Base-by-base conservation (phyloP, 2,888 invertebrate species). In the Drosophila ustulata region DNA sequence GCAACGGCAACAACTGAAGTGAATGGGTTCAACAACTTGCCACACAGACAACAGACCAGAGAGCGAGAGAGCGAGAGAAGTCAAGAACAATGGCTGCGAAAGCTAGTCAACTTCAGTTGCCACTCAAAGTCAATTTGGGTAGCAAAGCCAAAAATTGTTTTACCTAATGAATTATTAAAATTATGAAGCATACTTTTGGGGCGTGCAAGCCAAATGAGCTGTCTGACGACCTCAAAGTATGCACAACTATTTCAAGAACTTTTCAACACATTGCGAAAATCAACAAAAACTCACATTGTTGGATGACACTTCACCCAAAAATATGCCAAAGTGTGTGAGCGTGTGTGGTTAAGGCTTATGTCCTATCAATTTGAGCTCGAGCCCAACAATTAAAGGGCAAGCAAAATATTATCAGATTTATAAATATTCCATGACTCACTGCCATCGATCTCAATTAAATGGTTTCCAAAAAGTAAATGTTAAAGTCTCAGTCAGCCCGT, bases 81-180 rank as follows among this genome's bases (percentile, higher is more conserved):
- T 7, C 30, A 41, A 26, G 8, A 34, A 47, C 37, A 55, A 37
- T 45, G 39, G 34, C 51, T 51, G 56, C 39, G 46, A 58, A 28
- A 50, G 30, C 46, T 28, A 45, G n/a, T 49, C 25, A 57, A 63
- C 53, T 37, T 70, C 34, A 59, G 23, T 59, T 76, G 73, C 66
- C 76, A 80, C 73, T 73, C 63, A 64, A 73, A 62, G 58, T 74
- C 65, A 77, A 74, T 66, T 78, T 49, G 30, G 39, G 70, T 58
- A 47, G 39, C 64, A 51, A 72, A 51, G 47, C 50, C 52, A 37
- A 43, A 71, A 65, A 59, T 62, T 55, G 53, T 66, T 66, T 56
- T 64, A 66, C 26, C 49, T 71, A 68, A 71, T 84, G 52, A 82
- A 73, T 81, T 81, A 86, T 66, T 61, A 64, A 59, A 62, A 67